Evolutionary conservation across 2,113 vertebrate species (phyloP).

Genomic region (Cottus gobio): DNA sequence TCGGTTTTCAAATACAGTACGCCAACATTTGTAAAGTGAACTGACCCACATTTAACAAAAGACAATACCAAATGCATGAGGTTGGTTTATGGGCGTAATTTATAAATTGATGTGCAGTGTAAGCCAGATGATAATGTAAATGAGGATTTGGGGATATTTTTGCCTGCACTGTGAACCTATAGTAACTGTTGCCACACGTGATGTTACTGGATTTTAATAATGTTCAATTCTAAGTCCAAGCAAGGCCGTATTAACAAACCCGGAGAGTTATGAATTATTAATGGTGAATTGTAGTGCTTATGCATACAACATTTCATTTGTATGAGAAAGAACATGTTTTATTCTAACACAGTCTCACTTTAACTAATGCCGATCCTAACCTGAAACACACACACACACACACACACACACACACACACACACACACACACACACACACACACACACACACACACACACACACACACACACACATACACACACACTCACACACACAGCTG

Average conservation of each 20-base stretch:
- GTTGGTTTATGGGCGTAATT: not conserved
- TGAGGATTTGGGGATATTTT: not conserved
- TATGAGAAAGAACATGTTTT: not conserved
- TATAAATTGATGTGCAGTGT: not conserved
- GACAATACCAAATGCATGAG: not conserved
- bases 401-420: too few species aligned
- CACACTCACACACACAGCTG: not conserved
- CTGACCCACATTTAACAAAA: not conserved
- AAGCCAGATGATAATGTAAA: not conserved
- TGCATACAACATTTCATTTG: not conserved
- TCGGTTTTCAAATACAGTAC: not conserved
- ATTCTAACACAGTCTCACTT: not conserved
- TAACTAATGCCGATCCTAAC: not conserved
- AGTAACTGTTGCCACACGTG: not conserved
- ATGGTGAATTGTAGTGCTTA: not conserved
- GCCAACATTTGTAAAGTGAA: not conserved
- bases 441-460: not conserved
- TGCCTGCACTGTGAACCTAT: not conserved
- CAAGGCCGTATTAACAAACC: not conserved
- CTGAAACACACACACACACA: not conserved
- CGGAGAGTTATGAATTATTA: not conserved
- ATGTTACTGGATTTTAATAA: not conserved
- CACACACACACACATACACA: not conserved
- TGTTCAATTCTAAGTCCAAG: not conserved
- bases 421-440: not conserved